Base-by-base conservation (phyloP, 2,797 vertebrate genomes). In the Chelmon rostratus region DNA sequence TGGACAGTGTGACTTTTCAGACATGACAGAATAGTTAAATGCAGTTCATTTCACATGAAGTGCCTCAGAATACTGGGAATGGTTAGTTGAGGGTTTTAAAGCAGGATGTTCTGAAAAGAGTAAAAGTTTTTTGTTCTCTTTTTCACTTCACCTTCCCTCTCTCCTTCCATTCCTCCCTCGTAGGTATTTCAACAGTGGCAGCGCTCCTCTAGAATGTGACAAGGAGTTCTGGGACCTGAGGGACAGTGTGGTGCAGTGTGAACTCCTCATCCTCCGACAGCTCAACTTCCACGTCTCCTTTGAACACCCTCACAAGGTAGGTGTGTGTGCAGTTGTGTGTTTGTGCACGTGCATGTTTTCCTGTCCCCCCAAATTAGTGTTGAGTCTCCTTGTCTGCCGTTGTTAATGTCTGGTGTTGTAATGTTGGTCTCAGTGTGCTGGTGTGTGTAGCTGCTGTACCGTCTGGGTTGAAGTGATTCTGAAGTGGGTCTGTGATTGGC, bases 231-330 rank as follows among this genome's bases (percentile, higher is more conserved):
- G 97, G 97, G 96, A 97, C 76, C 90, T 97, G n/a, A 93, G 96
- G 80, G 97, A 97, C 90, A 98, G 96, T 42, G 95, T 97, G 21
- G 96, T 97, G 44, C 96, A 97, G 90, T 97, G 96, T 64, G 97
- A 97, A 85, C 94, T 98, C 25, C 95, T 98, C 37, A 91, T 97
- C 86, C 95, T 97, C 12, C 90, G 97, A 62, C 95, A 96, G 61
- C 95, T 97, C 50, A 93, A 94, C 85, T 98, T 98, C 88, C 95
- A 96, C 3, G 96, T 97, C 84, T 96, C 95, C 65, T 97, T 97
- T 76, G 94, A 96, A 61, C 97, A 98, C 80, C 97, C 97, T 6
- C 97, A 98, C 90, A 97, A 97, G 94, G 96, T 96, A 68, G 1
- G 72, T 69, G 42, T 25, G 11, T 44, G 10, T 49, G 23, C 15